Evolutionary conservation across 2,888 invertebrate genomes (phyloP).

Genomic region (Bugula neritina): DNA sequence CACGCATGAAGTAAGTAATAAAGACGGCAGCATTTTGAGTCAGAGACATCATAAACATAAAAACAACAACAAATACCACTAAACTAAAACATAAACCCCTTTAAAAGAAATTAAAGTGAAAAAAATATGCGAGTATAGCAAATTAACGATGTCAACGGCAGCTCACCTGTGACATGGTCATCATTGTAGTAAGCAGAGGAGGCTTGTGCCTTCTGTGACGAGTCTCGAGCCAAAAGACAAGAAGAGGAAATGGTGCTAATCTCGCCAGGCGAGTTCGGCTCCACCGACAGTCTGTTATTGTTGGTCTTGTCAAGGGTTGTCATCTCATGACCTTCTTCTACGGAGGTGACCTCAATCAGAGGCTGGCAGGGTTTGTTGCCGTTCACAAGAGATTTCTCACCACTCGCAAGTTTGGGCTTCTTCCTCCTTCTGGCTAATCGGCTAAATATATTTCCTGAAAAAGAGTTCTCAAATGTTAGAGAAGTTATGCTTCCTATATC

Average conservation of each 20-base stretch:
- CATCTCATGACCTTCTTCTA: slow-evolving; percentile 10
- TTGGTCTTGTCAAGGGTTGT: background rate
- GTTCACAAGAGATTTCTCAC: background rate
- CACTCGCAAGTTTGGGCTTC: background rate
- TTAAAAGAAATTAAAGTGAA: too few relatives aligned
- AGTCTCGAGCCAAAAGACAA: background rate
- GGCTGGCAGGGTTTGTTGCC: background rate
- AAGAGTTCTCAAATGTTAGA: too few relatives aligned
- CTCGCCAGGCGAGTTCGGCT: background rate
- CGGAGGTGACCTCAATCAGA: background rate
- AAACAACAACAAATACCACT: too few relatives aligned
- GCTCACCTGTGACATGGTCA: background rate
- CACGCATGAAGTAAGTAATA: too few relatives aligned
- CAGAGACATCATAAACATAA: too few relatives aligned
- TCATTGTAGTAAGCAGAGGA: background rate
- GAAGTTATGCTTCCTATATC: too few relatives aligned
- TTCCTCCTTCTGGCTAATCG: background rate
- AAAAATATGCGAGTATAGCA: too few relatives aligned
- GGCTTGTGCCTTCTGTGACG: background rate
- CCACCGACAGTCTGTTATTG: background rate
- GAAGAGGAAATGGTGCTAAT: background rate
- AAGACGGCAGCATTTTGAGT: too few relatives aligned
- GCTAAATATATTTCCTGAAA: slow-evolving; percentile 9
- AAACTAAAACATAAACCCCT: too few relatives aligned
- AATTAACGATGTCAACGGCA: too few relatives aligned